Evolutionary conservation across 2,888 invertebrate species (phyloP).

Genomic region (Drosophila lutescens): DNA sequence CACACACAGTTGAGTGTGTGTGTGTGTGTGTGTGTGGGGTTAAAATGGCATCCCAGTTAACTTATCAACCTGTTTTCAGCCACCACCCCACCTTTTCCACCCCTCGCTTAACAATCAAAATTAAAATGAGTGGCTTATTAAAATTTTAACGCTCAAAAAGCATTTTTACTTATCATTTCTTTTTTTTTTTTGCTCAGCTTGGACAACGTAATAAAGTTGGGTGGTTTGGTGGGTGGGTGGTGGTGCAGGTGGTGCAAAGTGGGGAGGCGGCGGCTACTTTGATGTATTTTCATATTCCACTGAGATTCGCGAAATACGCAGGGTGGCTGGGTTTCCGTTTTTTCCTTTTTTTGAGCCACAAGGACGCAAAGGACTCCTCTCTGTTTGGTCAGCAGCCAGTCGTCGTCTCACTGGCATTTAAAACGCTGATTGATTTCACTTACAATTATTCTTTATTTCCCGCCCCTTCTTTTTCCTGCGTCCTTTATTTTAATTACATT

Average conservation of each 20-base stretch:
- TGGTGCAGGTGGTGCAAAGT: neutral
- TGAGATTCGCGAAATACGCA: constrained; percentile 49
- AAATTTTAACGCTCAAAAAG: constrained; percentile 81
- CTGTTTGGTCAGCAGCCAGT: constrained; percentile 30
- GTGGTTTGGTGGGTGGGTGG: too few relatives aligned
- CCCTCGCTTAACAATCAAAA: constrained; percentile 73
- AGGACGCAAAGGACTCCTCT: constrained; percentile 1
- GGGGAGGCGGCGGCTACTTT: constrained; percentile 58
- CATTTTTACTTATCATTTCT: constrained; percentile 36
- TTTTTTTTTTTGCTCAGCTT: constrained; percentile 5
- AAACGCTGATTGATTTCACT: constrained; percentile 68
- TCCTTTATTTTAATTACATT: constrained; percentile 77
- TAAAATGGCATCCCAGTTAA: neutral
- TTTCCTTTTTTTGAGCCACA: neutral
- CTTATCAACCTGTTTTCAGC: constrained; percentile 1
- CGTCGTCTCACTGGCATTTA: constrained; percentile 53
- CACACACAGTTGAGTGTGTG: neutral
- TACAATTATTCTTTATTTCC: neutral
- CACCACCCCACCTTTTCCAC: neutral
- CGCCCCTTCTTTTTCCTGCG: neutral
- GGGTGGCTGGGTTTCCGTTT: too few relatives aligned
- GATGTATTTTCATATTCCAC: constrained; percentile 75
- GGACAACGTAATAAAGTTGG: neutral
- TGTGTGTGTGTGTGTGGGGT: constrained; percentile 1
- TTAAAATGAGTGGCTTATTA: constrained; percentile 83